These are phyloP conservation scores for Gorsachius goisagi DNA, from an alignment of 2,113 vertebrate species.

Conservation along the genomic window DNA sequence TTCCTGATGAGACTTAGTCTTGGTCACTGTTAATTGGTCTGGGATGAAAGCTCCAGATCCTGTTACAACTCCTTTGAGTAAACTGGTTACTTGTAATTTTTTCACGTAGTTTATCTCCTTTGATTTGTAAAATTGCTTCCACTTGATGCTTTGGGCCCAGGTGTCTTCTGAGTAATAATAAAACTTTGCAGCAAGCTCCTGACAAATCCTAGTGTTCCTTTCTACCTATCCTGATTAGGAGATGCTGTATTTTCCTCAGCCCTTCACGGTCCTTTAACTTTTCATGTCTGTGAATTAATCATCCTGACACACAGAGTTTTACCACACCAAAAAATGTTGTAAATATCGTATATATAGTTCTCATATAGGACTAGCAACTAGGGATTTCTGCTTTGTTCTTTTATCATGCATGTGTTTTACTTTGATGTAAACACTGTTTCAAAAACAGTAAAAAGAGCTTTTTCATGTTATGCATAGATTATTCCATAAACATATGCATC, in stretches of 20 bases:
- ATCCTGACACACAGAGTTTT: constrained; percentile 23
- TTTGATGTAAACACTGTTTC: constrained; percentile 59
- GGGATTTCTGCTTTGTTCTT: constrained; percentile 60
- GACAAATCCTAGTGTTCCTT: neutral
- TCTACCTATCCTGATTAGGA: neutral
- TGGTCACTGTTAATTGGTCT: constrained; percentile 35
- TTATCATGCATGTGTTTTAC: constrained; percentile 55
- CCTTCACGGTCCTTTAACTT: neutral
- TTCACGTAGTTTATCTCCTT: constrained; percentile 37
- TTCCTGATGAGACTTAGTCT: constrained; percentile 7
- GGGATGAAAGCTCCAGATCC: constrained; percentile 42
- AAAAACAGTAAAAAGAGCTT: constrained; percentile 45
- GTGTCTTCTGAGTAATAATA: constrained; percentile 1
- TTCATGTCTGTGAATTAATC: constrained; percentile 54
- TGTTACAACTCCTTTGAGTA: constrained; percentile 39
- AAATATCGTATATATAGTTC: constrained; percentile 54
- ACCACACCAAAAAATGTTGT: constrained; percentile 16
- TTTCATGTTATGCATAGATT: constrained; percentile 52
- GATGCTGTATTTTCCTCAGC: neutral
- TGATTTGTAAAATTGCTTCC: constrained; percentile 64
- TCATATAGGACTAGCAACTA: constrained; percentile 2
- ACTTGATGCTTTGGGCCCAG: constrained; percentile 32
- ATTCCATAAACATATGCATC: constrained; percentile 56
- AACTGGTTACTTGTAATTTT: constrained; percentile 11
- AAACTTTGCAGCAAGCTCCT: neutral